phyloP scores from a whole-genome alignment of 2,888 invertebrate genomes.

The Xylota segnis region DNA sequence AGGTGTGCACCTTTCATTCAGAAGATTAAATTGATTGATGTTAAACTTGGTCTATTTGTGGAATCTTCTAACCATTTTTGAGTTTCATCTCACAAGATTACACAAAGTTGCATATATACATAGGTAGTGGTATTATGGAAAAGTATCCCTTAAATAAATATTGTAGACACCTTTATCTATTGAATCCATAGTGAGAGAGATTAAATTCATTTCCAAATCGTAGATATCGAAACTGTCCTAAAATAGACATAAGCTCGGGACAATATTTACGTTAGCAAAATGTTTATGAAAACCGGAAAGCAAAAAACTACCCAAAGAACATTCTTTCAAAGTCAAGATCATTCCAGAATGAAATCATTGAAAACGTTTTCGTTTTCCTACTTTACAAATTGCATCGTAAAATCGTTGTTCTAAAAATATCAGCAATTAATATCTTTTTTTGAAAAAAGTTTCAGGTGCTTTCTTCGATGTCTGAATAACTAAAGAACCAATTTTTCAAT shows the following conservation, averaged over 20 bases:
- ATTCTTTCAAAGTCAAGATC: slow-evolving; percentile 8
- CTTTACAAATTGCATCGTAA: slow-evolving; percentile 21
- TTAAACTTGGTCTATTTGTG: background rate
- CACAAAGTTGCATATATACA: too few species aligned
- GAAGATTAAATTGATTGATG: background rate
- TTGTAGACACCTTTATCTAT: too few species aligned
- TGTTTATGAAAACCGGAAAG: too few species aligned
- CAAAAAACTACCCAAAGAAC: background rate
- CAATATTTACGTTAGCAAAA: too few species aligned
- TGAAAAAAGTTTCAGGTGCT: slow-evolving; percentile 16
- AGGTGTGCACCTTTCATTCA: background rate
- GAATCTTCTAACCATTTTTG: background rate
- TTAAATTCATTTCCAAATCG: too few species aligned
- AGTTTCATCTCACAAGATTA: background rate
- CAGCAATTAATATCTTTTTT: background rate
- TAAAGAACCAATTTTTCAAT: slow-evolving; percentile 4
- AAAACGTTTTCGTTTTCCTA: background rate
- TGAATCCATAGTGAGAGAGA: too few species aligned
- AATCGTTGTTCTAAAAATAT: slow-evolving; percentile 10
- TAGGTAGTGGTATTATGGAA: too few species aligned
- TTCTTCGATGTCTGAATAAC: background rate
- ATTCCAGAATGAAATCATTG: background rate
- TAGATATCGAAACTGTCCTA: too few species aligned
- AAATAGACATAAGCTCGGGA: too few species aligned
- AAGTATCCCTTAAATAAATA: too few species aligned